phyloP scores from a whole-genome alignment of 2,113 vertebrate genomes.

The Chlorodrepanis virens region DNA sequence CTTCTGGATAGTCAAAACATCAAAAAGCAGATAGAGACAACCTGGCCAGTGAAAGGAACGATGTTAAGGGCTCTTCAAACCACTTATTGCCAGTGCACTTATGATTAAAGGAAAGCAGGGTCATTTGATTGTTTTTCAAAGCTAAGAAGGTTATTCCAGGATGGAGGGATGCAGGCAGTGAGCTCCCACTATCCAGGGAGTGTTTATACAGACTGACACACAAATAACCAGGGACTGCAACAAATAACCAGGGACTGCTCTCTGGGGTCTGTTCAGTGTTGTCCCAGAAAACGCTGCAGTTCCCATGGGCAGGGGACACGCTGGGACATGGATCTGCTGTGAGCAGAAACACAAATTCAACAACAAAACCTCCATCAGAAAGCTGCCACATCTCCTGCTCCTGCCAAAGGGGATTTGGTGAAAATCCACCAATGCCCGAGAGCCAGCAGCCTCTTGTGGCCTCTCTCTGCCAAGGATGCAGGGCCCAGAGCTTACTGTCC shows the following conservation, averaged over 20 bases:
- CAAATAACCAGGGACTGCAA: no score
- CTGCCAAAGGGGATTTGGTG: neutral
- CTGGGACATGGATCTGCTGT: neutral
- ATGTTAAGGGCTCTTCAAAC: neutral
- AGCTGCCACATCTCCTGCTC: neutral
- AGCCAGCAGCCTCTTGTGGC: neutral
- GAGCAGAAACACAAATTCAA: neutral
- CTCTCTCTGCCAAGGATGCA: neutral
- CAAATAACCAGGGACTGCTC: neutral
- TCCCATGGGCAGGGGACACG: neutral
- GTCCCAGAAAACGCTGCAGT: neutral
- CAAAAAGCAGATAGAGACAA: neutral
- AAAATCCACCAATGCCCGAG: fast-evolving
- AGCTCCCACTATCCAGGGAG: neutral
- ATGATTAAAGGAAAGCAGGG: neutral
- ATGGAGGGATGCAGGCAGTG: neutral
- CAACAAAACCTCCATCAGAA: neutral
- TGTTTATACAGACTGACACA: neutral
- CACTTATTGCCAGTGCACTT: neutral
- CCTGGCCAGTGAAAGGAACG: neutral
- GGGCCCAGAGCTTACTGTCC: fast-evolving
- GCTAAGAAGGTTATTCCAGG: neutral
- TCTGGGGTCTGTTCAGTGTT: neutral
- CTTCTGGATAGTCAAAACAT: neutral
- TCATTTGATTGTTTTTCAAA: neutral